Base-by-base conservation (phyloP, 2,797 vertebrate genomes). In the Sebastes elongatus region DNA sequence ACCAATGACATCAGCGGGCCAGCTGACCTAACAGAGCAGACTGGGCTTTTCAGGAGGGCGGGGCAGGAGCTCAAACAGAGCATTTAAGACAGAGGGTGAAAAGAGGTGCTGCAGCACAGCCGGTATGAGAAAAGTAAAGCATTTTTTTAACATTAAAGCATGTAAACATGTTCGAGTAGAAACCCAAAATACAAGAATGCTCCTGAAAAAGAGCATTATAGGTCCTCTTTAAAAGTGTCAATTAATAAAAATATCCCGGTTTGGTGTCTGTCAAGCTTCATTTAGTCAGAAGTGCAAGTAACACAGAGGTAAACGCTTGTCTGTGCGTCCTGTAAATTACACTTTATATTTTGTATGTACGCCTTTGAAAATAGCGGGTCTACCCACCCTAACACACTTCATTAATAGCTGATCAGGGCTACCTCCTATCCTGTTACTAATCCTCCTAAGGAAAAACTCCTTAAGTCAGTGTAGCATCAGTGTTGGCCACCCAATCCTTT, bases 361-460 rank as follows among this genome's bases (percentile, higher is more conserved):
- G 73, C 84, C 74, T 88, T 84, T 88, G 83, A 93, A 94, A 93
- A 92, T 85, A 79, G 76, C 74, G 74, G 42, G 56, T 85, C 61
- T 80, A 72, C 86, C 87, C 82, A 90, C 74, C 76, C 57, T 35
- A 76, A 93, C 90, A 93, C 81, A 88, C 83, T 83, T 95, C 94
- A 95, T 95, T 91, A 94, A 95, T 93, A 94, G 85, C 90, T 92
- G 83, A 94, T 86, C 81, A 92, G 83, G 78, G 76, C 81, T 84
- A 77, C 81, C 81, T 73, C 66, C 76, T 93, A 90, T 95, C 93
- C 69, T 74, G 66, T 94, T 94, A 94, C 94, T 93, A 94, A 95
- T 94, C 94, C 92, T 89, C 88, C 86, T 83, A 81, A 82, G 81
- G 85, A 92, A 91, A 91, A 92, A 88, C 86, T 91, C 84, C 79